These are phyloP conservation scores for Lethrus apterus DNA, from an alignment of 1,140 invertebrate species.

Conservation along the genomic window DNA sequence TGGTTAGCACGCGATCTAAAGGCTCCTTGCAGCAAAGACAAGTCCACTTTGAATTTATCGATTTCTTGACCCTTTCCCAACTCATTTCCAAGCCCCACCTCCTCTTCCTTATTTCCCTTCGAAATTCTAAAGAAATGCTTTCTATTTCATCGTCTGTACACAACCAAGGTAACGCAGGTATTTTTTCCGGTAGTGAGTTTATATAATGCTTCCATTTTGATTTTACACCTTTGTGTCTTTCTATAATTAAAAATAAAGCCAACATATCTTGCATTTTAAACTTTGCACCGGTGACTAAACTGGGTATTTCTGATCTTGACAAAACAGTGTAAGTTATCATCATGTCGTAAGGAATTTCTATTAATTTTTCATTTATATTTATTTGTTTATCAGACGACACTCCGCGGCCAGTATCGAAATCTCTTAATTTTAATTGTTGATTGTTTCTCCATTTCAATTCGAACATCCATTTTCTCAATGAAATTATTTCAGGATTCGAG, in stretches of 20 bases:
- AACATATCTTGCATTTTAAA: conserved; percentile 48
- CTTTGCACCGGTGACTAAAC: conserved; percentile 22
- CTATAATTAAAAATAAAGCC: conserved; percentile 53
- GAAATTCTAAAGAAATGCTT: conserved; percentile 38
- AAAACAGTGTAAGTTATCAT: conserved; percentile 46
- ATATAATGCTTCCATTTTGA: conserved; percentile 50
- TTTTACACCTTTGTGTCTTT: conserved; percentile 40
- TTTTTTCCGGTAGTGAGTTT: conserved; percentile 48
- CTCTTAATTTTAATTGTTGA: conserved; percentile 25
- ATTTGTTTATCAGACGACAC: conserved; percentile 45
- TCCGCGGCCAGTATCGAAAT: conserved; percentile 51
- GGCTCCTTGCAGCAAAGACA: conserved; percentile 36
- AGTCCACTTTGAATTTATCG: conserved; percentile 26
- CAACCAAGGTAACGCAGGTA: conserved; percentile 46
- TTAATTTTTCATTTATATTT: conserved; percentile 40
- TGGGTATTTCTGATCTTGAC: conserved; percentile 28
- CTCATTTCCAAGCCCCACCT: conserved; percentile 34
- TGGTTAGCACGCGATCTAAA: conserved; percentile 40
- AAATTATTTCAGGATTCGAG: conserved; percentile 21
- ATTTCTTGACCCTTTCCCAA: conserved; percentile 28
- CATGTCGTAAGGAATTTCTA: conserved; percentile 46
- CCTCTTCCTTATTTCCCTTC: conserved; percentile 32
- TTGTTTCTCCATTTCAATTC: conserved; percentile 29
- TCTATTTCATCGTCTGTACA: conserved; percentile 41
- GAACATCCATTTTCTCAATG: conserved; percentile 31